phyloP scores from a whole-genome alignment of 1,140 invertebrate genomes.

The Bilobella aurantiaca region DNA sequence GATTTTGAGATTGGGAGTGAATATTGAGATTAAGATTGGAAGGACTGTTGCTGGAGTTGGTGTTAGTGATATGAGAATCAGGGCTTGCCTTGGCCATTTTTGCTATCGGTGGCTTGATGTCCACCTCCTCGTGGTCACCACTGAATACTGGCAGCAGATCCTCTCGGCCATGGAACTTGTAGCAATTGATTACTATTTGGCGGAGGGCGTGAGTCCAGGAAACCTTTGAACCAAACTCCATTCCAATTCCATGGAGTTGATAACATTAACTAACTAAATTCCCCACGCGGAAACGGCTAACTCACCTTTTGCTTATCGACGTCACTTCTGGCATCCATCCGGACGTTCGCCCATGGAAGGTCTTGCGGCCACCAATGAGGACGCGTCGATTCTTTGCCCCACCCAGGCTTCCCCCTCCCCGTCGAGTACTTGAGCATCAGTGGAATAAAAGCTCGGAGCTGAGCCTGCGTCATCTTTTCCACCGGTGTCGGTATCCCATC shows the following conservation, averaged over 20 bases:
- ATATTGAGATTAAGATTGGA: conserved; percentile 13
- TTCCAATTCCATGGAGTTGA: neutral
- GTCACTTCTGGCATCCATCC: conserved; percentile 90
- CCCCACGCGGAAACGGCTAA: conserved; percentile 5
- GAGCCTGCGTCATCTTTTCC: conserved; percentile 98
- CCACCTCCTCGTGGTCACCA: conserved; percentile 73
- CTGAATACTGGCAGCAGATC: conserved; percentile 87
- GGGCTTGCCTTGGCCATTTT: conserved; percentile 32
- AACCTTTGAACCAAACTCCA: conserved; percentile 54
- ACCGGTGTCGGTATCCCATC: conserved; percentile 96
- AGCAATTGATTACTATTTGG: conserved; percentile 96
- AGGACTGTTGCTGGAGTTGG: conserved; percentile 22
- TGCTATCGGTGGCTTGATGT: conserved; percentile 31
- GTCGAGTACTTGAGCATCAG: conserved; percentile 97
- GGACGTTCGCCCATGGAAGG: conserved; percentile 77
- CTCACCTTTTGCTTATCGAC: conserved; percentile 92
- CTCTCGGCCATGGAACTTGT: conserved; percentile 93
- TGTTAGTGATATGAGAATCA: conserved; percentile 35
- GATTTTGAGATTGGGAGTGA: conserved; percentile 28
- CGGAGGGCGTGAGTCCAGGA: conserved; percentile 96
- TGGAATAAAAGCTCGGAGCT: conserved; percentile 89
- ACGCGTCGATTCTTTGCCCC: conserved; percentile 88
- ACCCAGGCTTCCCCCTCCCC: conserved; percentile 88
- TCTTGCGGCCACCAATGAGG: conserved; percentile 94
- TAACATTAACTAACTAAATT: neutral